Percentiles rank a stretch among this genome's conserved stretches.
Conservation (phyloP, 2,113 vertebrate species). For the Antechinus flavipes region DNA sequence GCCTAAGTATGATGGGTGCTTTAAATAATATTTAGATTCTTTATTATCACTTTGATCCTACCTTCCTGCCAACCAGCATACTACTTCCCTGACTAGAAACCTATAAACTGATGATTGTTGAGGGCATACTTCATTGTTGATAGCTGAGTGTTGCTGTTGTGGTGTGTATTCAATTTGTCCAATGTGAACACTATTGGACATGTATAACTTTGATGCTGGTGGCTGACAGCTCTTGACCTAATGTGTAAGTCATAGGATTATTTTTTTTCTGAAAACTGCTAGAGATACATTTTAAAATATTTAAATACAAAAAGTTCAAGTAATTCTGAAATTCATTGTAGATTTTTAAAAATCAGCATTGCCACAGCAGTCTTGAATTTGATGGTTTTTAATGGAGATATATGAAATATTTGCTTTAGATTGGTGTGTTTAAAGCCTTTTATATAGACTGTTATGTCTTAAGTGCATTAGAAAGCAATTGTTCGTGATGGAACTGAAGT, state of each 20-base stretch:
- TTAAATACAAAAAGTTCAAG: constrained; percentile 56
- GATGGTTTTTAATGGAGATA: constrained; percentile 67
- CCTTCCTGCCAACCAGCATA: constrained; percentile 64
- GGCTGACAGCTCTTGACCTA: constrained; percentile 58
- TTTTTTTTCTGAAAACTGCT: constrained; percentile 61
- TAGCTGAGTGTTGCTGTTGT: constrained; percentile 70
- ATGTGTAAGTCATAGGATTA: constrained; percentile 63
- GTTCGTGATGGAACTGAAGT: constrained; percentile 71
- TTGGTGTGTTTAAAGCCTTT: constrained; percentile 73
- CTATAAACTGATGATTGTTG: constrained; percentile 51
- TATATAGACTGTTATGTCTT: constrained; percentile 73
- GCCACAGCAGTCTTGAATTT: constrained; percentile 61
- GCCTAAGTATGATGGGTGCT: constrained; percentile 66
- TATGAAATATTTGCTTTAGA: constrained; percentile 71
- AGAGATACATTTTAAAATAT: constrained; percentile 53
- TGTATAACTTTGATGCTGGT: constrained; percentile 63
- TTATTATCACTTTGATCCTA: constrained; percentile 49
- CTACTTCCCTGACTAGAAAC: constrained; percentile 52
- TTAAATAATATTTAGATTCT: constrained; percentile 58
- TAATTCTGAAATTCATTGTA: constrained; percentile 64
- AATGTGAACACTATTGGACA: constrained; percentile 60
- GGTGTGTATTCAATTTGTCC: constrained; percentile 75
- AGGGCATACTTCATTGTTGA: constrained; percentile 65
- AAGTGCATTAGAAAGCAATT: constrained; percentile 76
- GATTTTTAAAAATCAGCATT: constrained; percentile 56